Evolutionary conservation across 2,797 vertebrate species (phyloP).

Genomic region (Eulemur albifrons): DNA sequence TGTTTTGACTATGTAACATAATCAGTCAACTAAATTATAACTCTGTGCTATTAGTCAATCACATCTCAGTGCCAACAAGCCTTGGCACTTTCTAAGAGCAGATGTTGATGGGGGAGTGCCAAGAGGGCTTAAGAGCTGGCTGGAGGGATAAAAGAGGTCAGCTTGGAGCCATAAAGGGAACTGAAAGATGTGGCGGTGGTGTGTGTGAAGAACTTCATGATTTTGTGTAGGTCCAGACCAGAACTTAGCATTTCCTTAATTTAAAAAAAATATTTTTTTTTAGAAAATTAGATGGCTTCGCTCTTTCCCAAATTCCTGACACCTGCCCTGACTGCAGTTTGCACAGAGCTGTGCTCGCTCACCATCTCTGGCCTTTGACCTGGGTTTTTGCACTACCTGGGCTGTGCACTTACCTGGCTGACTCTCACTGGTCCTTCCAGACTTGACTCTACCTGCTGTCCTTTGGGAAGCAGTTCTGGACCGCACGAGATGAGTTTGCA

Average conservation of each 20-base stretch:
- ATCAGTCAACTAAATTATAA: background rate
- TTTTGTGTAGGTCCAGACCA: background rate
- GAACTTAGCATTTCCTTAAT: conserved; percentile 19
- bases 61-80: background rate
- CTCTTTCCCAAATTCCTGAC: background rate
- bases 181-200: background rate
- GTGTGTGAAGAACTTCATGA: background rate
- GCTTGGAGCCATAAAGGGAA: background rate
- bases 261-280: background rate
- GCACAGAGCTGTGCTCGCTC: background rate
- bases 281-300: background rate
- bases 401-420: background rate
- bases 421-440: background rate
- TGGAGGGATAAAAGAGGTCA: background rate
- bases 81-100: background rate
- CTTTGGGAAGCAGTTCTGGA: background rate
- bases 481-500: background rate
- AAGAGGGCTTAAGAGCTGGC: background rate
- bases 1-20: background rate
- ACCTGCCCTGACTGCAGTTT: background rate
- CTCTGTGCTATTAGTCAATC: background rate
- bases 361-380: background rate
- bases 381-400: background rate
- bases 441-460: background rate
- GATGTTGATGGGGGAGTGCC: background rate